Base-by-base conservation (phyloP, 2,888 invertebrate genomes). In the Sepioteuthis lessoniana region DNA sequence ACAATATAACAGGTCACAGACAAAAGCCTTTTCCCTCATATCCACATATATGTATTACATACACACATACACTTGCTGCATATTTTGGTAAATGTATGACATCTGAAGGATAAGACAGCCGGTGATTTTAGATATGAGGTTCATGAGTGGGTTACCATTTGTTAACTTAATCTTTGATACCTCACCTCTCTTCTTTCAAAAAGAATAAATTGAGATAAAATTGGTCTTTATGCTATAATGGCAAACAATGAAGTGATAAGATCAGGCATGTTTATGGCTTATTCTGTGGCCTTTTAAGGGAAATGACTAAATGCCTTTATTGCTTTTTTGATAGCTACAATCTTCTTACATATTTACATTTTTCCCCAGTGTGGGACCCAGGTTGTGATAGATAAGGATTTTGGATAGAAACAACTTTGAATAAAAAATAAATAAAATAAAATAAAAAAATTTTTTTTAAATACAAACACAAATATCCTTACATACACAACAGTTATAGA, bases 211-310 rank as follows among this genome's bases (percentile, higher is more conserved):
- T 16, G 16, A n/a, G 0, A 35, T 76, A 76, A 16, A 35, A n/a
- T 2, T 16, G n/a, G 8, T 8, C 60, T 60, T 60, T 28, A 76
- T 76, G 76, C n/a, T n/a, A n/a, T 76, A 76, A n/a, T 55, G 55
- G 21, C 55, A 55, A 55, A 55, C 25, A 55, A 55, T 25, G 55
- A 55, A 55, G 21, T n/a, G 76, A n/a, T 76, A n/a, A 76, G n/a
- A n/a, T n/a, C 76, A 76, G 76, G n/a, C 76, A 76, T 76, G n/a
- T 76, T 42, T 76, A 76, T n/a, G 76, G 76, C 76, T 76, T 76
- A 76, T n/a, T n/a, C 16, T n/a, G 76, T n/a, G 76, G 76, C 76
- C 76, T 76, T 76, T 35, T 16, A n/a, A n/a, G n/a, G 76, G n/a
- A 76, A 76, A 76, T 35, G n/a, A n/a, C 31, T 76, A 76, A n/a